phyloP scores from a whole-genome alignment of 2,797 vertebrate genomes.

The Adelosebastes latens region DNA sequence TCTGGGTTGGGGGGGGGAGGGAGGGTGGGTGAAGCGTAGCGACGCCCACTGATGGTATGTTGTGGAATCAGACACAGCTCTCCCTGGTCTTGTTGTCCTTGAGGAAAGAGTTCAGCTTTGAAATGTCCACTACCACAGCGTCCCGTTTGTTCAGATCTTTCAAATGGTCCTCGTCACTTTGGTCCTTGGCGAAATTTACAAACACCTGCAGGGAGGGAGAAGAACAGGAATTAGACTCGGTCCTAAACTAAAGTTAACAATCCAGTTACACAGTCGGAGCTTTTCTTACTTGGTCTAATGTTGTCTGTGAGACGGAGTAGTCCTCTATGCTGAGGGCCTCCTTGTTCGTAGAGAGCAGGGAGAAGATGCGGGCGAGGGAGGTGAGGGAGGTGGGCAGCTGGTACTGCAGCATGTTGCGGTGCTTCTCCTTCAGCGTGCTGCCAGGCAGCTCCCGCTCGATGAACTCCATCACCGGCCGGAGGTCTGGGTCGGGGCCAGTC shows the following conservation, averaged over 20 bases:
- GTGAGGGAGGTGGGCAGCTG: conserved; percentile 92
- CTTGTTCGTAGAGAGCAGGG: conserved; percentile 93
- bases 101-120: conserved; percentile 90
- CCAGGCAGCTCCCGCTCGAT: conserved; percentile 92
- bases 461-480: conserved; percentile 92
- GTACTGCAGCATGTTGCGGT: conserved; percentile 97
- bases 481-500: conserved; percentile 89
- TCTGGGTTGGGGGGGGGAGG: background rate
- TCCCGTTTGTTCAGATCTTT: conserved; percentile 96
- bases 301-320: conserved; percentile 98
- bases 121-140: conserved; percentile 90
- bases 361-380: conserved; percentile 96
- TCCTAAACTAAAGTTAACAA: background rate
- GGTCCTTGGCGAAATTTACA: conserved; percentile 99
- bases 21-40: conserved; percentile 12
- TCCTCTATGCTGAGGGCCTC: conserved; percentile 95
- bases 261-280: background rate
- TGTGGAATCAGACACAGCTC: conserved; percentile 90
- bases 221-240: conserved; percentile 1
- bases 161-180: conserved; percentile 97
- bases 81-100: conserved; percentile 91
- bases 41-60: conserved; percentile 35
- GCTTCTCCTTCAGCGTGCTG: conserved; percentile 94
- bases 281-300: conserved; percentile 93
- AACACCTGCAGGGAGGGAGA: conserved; percentile 88